phyloP scores from a whole-genome alignment of 2,888 invertebrate species.

The Scrobipalpa costella region DNA sequence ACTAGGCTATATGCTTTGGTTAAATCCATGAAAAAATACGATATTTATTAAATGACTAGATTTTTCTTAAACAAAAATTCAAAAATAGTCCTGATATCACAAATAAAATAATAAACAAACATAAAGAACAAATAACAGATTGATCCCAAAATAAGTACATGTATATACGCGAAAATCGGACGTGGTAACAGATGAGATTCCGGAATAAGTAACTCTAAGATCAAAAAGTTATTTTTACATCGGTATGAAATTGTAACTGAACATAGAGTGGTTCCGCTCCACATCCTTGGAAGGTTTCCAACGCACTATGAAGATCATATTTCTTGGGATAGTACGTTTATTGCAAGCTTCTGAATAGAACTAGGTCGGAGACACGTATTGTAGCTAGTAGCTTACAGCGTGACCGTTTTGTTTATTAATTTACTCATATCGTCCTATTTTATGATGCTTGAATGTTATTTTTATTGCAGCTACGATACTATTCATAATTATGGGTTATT shows the following conservation, averaged over 20 bases:
- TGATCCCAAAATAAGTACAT: too few relatives aligned
- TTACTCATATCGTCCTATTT: background rate
- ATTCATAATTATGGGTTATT: background rate
- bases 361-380: conserved; percentile 28
- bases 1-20: too few relatives aligned
- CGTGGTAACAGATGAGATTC: background rate
- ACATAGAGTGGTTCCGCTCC: conserved; percentile 16
- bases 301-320: conserved; percentile 41
- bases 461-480: background rate
- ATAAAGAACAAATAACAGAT: too few relatives aligned
- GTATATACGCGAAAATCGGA: background rate
- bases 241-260: conserved; percentile 26
- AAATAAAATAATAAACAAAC: too few relatives aligned
- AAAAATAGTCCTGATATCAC: too few relatives aligned
- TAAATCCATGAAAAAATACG: too few relatives aligned
- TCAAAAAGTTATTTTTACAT: conserved; percentile 27
- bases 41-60: too few relatives aligned
- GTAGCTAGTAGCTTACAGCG: background rate
- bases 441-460: background rate
- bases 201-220: background rate
- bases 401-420: conserved; percentile 14
- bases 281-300: conserved; percentile 39
- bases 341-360: conserved; percentile 30
- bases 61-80: too few relatives aligned
- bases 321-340: conserved; percentile 34